Evolutionary conservation across 2,797 vertebrate genomes (phyloP).

Genomic region (Acestrorhynchus altus): DNA sequence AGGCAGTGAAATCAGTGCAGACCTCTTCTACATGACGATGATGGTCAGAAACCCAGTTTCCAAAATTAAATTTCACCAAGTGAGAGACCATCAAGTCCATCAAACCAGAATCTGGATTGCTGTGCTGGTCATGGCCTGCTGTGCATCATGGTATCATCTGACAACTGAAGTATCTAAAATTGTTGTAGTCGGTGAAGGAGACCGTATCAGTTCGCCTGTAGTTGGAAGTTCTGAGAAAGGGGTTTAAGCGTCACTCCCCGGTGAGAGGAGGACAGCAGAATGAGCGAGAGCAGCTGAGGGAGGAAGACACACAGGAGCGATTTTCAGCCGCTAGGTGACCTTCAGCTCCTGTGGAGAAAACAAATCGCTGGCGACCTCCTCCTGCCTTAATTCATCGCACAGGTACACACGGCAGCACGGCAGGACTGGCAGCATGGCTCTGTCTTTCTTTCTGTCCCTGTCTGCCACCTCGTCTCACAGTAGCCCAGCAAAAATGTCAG

Average conservation of each 20-base stretch:
- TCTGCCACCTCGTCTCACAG: conserved; percentile 27
- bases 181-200: not conserved
- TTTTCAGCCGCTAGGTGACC: conserved; percentile 52
- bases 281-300: not conserved
- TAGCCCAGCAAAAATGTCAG: conserved; percentile 3
- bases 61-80: too few relatives aligned
- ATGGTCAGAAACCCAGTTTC: too few relatives aligned
- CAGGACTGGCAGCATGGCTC: conserved; percentile 40
- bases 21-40: too few relatives aligned
- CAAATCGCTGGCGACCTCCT: conserved; percentile 51
- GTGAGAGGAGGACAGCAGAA: conserved; percentile 11
- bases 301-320: conserved; percentile 29
- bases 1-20: too few relatives aligned
- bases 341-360: conserved; percentile 58
- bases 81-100: too few relatives aligned
- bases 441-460: conserved; percentile 39
- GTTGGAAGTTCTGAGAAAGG: not conserved
- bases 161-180: not conserved
- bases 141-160: not conserved
- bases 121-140: too few relatives aligned
- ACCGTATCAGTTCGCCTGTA: not conserved
- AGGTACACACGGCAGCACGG: conserved; percentile 30
- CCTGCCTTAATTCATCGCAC: conserved; percentile 58
- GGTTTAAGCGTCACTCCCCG: too few relatives aligned
- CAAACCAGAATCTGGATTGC: too few relatives aligned